Base-by-base conservation (phyloP, 2,888 invertebrate genomes). In the Andrena bicolor region DNA sequence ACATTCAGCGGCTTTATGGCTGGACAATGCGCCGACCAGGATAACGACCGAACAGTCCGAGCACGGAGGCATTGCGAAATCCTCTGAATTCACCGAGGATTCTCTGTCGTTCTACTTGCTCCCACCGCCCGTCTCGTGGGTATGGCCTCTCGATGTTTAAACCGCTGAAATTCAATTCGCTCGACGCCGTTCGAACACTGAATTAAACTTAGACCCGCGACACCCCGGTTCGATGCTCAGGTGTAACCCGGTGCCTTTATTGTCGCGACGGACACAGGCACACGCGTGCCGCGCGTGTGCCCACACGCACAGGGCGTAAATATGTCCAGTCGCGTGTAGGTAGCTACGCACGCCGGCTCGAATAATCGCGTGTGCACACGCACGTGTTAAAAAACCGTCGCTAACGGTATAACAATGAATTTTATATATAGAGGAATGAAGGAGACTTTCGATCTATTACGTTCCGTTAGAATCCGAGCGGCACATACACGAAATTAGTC, bases 1-100 rank as follows among this genome's bases (percentile, higher is more conserved):
- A 81, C 75, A 69, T 84, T 70, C 73, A 80, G 76, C 70, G 48
- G 74, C 64, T 80, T 64, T 84, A 71, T 76, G 76, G 78, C 70
- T 60, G 80, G 64, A 84, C 74, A 68, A 76, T 68, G 76, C 41
- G 30, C 60, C 75, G 61, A 73, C 76, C 75, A 76, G 83, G 80
- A 79, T 83, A 76, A 80, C 70, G 26, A 49, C 30, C 56, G 60
- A 49, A 61, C n/a, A 28, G 26, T 35, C 30, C 56, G 60, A 49
- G 65, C n/a, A 28, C 58, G 23, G 49, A 70, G 64, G 53, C 74
- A 32, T 35, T 65, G 30, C 49, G 23, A 53, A 61, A 71, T 82
- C 41, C 73, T 74, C 60, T 51, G 20, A 75, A 28, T 35, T 82
- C 49, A 28, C 1, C 49, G 49, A 58, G 80, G 71, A 80, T 75